Conservation (phyloP, 1,140 invertebrate species). For the Wasmannia auropunctata region DNA sequence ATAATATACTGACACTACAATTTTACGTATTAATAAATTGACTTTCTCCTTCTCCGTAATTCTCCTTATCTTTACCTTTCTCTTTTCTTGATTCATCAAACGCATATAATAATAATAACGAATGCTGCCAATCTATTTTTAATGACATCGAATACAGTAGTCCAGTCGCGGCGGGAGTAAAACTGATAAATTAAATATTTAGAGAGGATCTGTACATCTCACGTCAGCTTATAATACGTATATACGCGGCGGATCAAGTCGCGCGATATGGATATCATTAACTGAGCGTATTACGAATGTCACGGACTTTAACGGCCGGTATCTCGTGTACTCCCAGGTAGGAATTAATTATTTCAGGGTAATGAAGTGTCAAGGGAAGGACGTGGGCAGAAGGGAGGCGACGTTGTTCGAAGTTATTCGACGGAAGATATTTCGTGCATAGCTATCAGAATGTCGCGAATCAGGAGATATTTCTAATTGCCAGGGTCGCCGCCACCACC, state of each 20-base stretch:
- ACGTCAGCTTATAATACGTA: conserved; percentile 68
- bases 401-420: conserved; percentile 71
- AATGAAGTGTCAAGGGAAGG: conserved; percentile 73
- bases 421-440: conserved; percentile 65
- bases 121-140: conserved; percentile 54
- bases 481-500: conserved; percentile 12
- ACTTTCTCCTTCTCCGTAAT: not conserved
- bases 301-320: conserved; percentile 71
- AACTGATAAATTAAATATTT: conserved; percentile 65
- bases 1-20: not conserved
- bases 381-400: conserved; percentile 14
- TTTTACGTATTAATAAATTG: conserved; percentile 11
- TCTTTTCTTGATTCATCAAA: conserved; percentile 3
- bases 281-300: conserved; percentile 70
- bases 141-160: conserved; percentile 17
- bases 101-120: conserved; percentile 12
- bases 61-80: not conserved
- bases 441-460: conserved; percentile 26
- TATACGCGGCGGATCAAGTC: not conserved
- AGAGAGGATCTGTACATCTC: conserved; percentile 64
- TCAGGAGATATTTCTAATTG: conserved; percentile 64
- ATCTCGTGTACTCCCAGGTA: conserved; percentile 67
- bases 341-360: conserved; percentile 73
- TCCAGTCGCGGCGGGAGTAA: not conserved
- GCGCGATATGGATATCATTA: conserved; percentile 71